A percentile compares a stretch with the other conserved stretches of the same genome.
Conservation (phyloP, 2,888 invertebrate species). For the Parnassius smintheus region DNA sequence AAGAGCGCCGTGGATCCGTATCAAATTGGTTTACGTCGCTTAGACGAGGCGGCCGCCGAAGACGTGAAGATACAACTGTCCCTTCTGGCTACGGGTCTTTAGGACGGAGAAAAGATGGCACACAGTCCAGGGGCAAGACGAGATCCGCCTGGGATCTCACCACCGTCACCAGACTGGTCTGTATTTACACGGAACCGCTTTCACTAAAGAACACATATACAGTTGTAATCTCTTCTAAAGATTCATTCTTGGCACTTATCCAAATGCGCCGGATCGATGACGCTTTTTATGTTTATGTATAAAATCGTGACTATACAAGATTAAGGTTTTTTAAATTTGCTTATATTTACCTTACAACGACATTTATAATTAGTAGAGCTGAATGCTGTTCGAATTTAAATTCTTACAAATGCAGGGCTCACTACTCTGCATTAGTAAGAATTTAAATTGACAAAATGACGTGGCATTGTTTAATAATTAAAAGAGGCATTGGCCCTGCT, state of each 20-base stretch:
- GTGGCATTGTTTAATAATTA: slow-evolving; percentile 15
- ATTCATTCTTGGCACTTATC: slow-evolving; percentile 63
- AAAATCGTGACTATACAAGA: slow-evolving; percentile 55
- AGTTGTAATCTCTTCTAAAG: slow-evolving; percentile 53
- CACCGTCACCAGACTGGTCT: slow-evolving; percentile 79
- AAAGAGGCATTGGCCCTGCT: slow-evolving; percentile 19
- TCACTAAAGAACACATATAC: slow-evolving; percentile 31
- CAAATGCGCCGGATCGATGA: slow-evolving; percentile 74
- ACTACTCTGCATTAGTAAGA: too few relatives aligned
- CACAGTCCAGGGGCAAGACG: slow-evolving; percentile 71
- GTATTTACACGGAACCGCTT: slow-evolving; percentile 49
- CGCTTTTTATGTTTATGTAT: slow-evolving; percentile 59
- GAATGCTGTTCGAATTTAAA: slow-evolving; percentile 10
- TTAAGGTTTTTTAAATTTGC: slow-evolving; percentile 1
- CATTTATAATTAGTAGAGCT: neutral
- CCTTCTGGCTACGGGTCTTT: slow-evolving; percentile 76
- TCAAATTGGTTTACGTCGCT: slow-evolving; percentile 91
- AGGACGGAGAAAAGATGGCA: slow-evolving; percentile 72
- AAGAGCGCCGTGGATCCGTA: slow-evolving; percentile 85
- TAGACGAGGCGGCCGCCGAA: slow-evolving; percentile 81
- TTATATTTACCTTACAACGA: neutral
- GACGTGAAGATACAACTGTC: slow-evolving; percentile 65
- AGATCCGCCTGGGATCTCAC: slow-evolving; percentile 83
- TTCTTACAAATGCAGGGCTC: slow-evolving; percentile 16
- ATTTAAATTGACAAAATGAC: slow-evolving; percentile 1